phyloP scores from a whole-genome alignment of 2,888 invertebrate genomes.

The Hyposoter didymator region DNA sequence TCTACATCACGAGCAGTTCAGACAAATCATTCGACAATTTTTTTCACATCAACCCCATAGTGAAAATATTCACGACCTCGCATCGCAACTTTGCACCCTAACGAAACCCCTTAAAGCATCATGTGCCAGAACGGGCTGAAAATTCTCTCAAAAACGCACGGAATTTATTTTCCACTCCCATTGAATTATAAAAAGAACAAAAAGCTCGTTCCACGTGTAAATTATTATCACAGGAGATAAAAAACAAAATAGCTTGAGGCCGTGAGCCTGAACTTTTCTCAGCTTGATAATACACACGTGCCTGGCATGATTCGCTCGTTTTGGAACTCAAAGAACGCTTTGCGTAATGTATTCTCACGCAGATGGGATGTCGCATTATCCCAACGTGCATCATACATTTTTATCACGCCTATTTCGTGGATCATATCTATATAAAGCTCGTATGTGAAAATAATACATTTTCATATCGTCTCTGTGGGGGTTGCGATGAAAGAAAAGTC shows the following conservation, averaged over 20 bases:
- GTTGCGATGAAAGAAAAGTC: neutral
- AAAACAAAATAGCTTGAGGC: neutral
- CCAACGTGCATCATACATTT: slow-evolving; percentile 30
- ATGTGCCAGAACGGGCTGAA: neutral
- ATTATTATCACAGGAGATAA: neutral
- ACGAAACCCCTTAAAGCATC: too few species aligned
- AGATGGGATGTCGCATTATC: slow-evolving; percentile 25
- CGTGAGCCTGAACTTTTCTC: slow-evolving; percentile 22
- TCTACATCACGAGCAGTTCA: neutral
- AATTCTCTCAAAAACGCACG: neutral
- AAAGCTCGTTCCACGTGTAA: neutral
- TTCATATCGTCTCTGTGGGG: neutral
- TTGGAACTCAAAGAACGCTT: slow-evolving; percentile 32
- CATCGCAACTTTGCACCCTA: too few species aligned
- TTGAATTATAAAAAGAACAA: neutral
- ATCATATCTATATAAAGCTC: slow-evolving; percentile 30
- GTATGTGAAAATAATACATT: slow-evolving; percentile 7
- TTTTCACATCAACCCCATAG: neutral
- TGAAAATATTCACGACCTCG: neutral
- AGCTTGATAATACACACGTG: slow-evolving; percentile 36
- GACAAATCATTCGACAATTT: too few species aligned
- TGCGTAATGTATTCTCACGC: slow-evolving; percentile 53
- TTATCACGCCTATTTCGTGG: slow-evolving; percentile 22
- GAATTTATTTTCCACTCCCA: neutral
- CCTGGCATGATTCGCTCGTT: slow-evolving; percentile 3